phyloP scores from a whole-genome alignment of 92 coral and sea anemone genomes.

The Siderastrea radians region DNA sequence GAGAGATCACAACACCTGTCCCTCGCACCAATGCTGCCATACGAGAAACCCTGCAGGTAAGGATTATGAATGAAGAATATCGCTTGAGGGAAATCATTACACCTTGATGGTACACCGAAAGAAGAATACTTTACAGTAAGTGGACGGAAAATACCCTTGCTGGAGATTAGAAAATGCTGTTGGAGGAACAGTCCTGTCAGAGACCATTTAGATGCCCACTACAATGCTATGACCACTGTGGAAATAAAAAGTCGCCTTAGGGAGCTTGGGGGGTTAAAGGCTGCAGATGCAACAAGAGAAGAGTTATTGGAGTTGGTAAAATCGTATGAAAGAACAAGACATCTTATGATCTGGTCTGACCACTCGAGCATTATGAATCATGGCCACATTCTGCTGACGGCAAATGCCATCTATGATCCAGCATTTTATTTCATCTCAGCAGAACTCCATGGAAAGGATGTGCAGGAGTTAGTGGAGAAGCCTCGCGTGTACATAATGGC shows the following conservation, averaged over 20 bases:
- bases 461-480: conserved; percentile 42
- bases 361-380: not conserved
- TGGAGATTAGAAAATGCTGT: not conserved
- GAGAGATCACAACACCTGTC: conserved; percentile 15
- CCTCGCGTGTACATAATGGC: conserved; percentile 38
- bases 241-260: conserved; percentile 1
- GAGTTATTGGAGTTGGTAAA: conserved; percentile 13
- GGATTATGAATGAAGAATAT: conserved; percentile 2
- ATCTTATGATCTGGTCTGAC: conserved; percentile 42
- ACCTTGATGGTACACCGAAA: not conserved
- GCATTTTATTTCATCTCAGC: conserved; percentile 45
- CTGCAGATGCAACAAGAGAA: not conserved
- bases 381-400: conserved; percentile 53
- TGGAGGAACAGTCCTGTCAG: conserved; percentile 30
- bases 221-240: conserved; percentile 1
- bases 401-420: conserved; percentile 32
- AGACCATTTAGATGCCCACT: conserved; percentile 16
- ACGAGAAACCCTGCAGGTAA: not conserved
- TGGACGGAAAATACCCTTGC: conserved; percentile 24
- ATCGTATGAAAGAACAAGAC: conserved; percentile 29
- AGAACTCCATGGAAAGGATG: conserved; percentile 38
- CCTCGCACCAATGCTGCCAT: conserved; percentile 10
- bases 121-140: conserved; percentile 14
- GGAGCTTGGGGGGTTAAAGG: conserved; percentile 19
- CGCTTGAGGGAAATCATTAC: conserved; percentile 8